Conservation (phyloP, 2,888 invertebrate genomes). For the Chymomyza caudatula region DNA sequence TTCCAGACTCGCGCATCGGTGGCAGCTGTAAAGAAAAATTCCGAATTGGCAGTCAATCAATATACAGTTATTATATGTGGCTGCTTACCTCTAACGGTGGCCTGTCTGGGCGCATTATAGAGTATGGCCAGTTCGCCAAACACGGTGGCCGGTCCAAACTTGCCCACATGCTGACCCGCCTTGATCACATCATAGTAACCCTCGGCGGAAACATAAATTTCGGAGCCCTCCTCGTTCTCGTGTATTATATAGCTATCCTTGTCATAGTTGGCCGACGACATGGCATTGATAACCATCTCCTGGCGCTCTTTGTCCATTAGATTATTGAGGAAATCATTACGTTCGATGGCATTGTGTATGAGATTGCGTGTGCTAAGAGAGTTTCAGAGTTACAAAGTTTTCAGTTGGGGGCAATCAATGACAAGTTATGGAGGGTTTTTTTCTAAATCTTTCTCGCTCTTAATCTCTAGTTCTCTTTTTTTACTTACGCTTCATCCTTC, state of each 20-base stretch:
- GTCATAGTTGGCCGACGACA: conserved; percentile 85
- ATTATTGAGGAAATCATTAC: conserved; percentile 90
- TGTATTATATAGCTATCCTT: conserved; percentile 86
- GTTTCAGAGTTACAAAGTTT: background rate
- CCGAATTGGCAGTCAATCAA: too few relatives aligned
- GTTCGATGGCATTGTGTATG: conserved; percentile 85
- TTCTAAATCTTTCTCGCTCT: too few relatives aligned
- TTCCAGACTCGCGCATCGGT: conserved; percentile 92
- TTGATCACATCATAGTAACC: conserved; percentile 93
- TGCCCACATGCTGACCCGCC: conserved; percentile 86
- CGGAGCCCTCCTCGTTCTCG: conserved; percentile 90
- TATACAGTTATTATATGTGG: background rate
- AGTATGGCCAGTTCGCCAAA: conserved; percentile 96
- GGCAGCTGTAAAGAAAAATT: conserved; percentile 80
- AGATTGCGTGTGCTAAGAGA: conserved; percentile 81
- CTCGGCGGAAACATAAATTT: conserved; percentile 90
- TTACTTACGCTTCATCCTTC: conserved; percentile 80
- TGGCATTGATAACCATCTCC: conserved; percentile 88
- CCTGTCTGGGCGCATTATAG: conserved; percentile 94
- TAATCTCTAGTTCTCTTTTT: conserved; percentile 8
- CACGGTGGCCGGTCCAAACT: conserved; percentile 88
- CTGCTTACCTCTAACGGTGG: conserved; percentile 86
- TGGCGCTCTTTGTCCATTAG: conserved; percentile 86
- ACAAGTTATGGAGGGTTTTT: background rate
- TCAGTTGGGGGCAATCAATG: background rate